Conservation (phyloP, 2,888 invertebrate genomes). For the Idaea aversata region DNA sequence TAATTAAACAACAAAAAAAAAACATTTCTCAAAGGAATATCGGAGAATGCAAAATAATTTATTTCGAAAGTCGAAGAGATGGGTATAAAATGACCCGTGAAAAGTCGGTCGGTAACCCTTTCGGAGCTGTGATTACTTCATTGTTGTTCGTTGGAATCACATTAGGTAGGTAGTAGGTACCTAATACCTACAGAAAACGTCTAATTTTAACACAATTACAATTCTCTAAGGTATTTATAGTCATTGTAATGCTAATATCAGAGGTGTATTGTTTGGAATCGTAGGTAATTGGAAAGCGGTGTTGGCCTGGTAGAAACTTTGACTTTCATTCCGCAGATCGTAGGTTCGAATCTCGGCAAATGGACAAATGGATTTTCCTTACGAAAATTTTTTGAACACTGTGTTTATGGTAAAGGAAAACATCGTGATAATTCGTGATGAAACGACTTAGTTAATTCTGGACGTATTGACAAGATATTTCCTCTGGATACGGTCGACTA, state of each 20-base stretch:
- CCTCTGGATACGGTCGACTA: no score
- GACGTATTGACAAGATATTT: no score
- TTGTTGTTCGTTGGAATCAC: background rate
- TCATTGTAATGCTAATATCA: background rate
- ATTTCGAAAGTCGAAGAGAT: background rate
- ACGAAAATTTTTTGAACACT: no score
- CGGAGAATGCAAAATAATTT: background rate
- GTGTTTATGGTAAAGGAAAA: no score
- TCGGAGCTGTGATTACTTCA: background rate
- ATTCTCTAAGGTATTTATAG: background rate
- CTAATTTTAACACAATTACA: background rate
- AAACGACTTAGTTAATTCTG: no score
- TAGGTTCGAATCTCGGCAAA: no score
- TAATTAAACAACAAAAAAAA: background rate
- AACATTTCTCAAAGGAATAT: background rate
- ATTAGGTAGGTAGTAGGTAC: background rate
- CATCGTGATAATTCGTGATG: no score
- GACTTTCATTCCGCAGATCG: background rate
- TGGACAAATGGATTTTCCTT: no score
- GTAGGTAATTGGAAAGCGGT: background rate
- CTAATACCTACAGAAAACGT: background rate
- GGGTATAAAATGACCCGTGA: background rate
- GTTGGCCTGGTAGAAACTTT: no score
- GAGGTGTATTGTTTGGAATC: background rate
- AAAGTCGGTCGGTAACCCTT: background rate